These are phyloP conservation scores for Oryzias sinensis DNA, from an alignment of 2,797 vertebrate species.

Conservation along the genomic window DNA sequence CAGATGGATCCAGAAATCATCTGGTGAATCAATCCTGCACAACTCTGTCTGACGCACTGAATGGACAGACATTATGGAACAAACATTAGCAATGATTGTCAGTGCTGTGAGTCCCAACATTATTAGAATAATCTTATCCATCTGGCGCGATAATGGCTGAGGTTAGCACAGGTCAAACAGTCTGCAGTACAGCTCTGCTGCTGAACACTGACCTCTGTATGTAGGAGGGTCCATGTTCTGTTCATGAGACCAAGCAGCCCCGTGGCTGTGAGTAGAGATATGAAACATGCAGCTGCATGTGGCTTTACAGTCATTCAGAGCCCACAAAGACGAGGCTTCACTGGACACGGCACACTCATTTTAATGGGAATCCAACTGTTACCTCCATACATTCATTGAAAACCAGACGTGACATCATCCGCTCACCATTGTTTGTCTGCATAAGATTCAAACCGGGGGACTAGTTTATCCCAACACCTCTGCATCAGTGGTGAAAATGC, in stretches of 20 bases:
- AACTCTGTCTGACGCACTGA: constrained; percentile 55
- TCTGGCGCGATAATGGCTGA: constrained; percentile 54
- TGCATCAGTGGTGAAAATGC: no score
- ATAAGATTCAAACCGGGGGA: no score
- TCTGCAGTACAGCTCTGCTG: constrained; percentile 59
- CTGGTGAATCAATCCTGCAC: constrained; percentile 55
- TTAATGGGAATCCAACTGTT: no score
- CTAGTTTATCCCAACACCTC: no score
- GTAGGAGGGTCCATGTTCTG: constrained; percentile 13
- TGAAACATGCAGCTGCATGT: constrained; percentile 43
- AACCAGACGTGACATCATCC: no score
- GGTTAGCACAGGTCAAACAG: constrained; percentile 36
- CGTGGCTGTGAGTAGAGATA: constrained; percentile 31
- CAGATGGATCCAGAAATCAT: constrained; percentile 18
- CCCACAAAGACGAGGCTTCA: constrained; percentile 43
- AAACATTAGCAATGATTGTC: constrained; percentile 36
- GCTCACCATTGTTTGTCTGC: no score
- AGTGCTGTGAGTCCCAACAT: constrained; percentile 53
- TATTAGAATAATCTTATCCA: constrained; percentile 68
- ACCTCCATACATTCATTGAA: no score
- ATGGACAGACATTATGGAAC: constrained; percentile 40
- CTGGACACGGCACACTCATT: no score
- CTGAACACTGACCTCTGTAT: constrained; percentile 46
- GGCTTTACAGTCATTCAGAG: constrained; percentile 52
- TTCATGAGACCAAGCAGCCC: constrained; percentile 12